phyloP scores from a whole-genome alignment of 2,113 vertebrate genomes.

The Macquaria ambigua region DNA sequence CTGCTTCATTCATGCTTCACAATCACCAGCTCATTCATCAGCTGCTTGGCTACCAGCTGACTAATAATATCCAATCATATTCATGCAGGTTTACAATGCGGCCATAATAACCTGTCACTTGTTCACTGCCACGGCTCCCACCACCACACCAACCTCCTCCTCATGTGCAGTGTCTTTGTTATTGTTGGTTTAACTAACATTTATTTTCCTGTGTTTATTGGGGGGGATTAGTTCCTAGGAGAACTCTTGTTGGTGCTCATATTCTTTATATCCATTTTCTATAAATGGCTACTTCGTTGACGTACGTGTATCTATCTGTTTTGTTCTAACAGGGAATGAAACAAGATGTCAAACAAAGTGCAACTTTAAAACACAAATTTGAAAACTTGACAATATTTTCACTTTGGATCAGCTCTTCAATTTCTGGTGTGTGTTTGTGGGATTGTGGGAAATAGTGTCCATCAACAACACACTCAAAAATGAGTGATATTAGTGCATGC shows the following conservation, averaged over 20 bases:
- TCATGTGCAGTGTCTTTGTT: not conserved
- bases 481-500: not conserved
- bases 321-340: not conserved
- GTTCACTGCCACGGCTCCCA: not conserved
- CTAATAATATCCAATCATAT: not conserved
- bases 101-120: not conserved
- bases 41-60: constrained; percentile 3
- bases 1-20: constrained; percentile 16
- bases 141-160: not conserved
- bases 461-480: not conserved
- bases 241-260: not conserved
- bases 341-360: not conserved
- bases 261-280: not conserved
- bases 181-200: not conserved
- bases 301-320: not conserved
- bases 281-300: not conserved
- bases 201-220: not conserved
- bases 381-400: not conserved
- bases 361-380: not conserved
- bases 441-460: not conserved
- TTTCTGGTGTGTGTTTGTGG: not conserved
- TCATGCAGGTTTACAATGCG: not conserved
- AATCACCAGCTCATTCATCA: not conserved
- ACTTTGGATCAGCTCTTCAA: not conserved
- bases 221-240: not conserved